These are phyloP conservation scores for Poecilobothrus nobilitatus DNA, from an alignment of 2,888 invertebrate genomes.

Conservation along the genomic window DNA sequence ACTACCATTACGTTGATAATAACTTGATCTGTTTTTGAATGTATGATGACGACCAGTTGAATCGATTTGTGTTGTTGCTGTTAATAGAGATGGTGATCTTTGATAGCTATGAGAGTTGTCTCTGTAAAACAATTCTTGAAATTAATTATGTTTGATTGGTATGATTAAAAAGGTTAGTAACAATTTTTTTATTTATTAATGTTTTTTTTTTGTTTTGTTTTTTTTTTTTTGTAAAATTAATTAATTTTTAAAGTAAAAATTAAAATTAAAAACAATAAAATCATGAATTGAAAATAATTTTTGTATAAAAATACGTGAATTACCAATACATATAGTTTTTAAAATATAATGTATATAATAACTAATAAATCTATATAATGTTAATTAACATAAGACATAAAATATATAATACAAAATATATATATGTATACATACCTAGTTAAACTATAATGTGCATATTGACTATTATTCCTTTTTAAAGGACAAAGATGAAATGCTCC, in stretches of 20 bases:
- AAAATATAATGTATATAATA: no score
- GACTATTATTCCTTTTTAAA: conserved; percentile 40
- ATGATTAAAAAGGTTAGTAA: conserved; percentile 7
- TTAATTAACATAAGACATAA: no score
- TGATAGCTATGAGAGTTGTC: conserved; percentile 36
- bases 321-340: no score
- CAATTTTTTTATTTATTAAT: conserved; percentile 8
- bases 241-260: background rate
- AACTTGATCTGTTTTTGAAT: conserved; percentile 17
- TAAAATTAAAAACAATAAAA: no score
- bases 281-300: no score
- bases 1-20: conserved; percentile 17
- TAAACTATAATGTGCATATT: conserved; percentile 35
- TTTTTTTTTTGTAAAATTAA: no score
- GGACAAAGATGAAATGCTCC: conserved; percentile 81
- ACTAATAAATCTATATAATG: no score
- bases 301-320: no score
- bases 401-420: no score
- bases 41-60: conserved; percentile 35
- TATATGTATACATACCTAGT: conserved; percentile 39
- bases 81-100: conserved; percentile 41
- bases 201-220: no score
- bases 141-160: conserved; percentile 11
- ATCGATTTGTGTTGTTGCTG: conserved; percentile 42
- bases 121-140: conserved; percentile 27